phyloP scores from a whole-genome alignment of 2,113 vertebrate species.

The Anhinga anhinga region DNA sequence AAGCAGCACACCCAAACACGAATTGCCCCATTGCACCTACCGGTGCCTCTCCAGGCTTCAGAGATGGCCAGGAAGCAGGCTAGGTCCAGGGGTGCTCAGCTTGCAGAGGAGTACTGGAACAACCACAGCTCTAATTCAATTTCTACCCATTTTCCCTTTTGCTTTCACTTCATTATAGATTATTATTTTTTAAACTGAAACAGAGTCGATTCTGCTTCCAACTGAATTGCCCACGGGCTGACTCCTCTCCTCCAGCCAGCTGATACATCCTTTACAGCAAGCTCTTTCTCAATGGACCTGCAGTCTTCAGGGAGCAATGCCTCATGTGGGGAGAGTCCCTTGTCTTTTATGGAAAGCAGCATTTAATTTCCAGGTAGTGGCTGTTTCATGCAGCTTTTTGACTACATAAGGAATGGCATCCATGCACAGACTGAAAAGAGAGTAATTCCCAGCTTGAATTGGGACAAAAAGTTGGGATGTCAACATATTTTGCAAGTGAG shows the following conservation, averaged over 20 bases:
- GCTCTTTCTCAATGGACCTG: background rate
- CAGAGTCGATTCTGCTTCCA: conserved; percentile 28
- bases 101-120: background rate
- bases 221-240: conserved; percentile 1
- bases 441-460: background rate
- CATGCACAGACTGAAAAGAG: background rate
- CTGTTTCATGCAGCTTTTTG: background rate
- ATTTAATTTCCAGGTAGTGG: background rate
- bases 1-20: background rate
- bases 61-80: background rate
- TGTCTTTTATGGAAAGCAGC: background rate
- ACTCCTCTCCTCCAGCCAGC: background rate
- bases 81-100: background rate
- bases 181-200: conserved; percentile 50
- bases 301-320: background rate
- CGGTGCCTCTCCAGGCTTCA: accelerated
- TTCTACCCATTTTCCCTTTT: conserved; percentile 42
- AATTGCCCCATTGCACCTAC: background rate
- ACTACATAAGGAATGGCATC: background rate
- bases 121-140: conserved; percentile 43
- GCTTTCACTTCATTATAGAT: conserved; percentile 50
- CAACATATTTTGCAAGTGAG: background rate
- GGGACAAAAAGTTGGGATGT: background rate
- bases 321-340: background rate
- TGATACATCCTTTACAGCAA: background rate